Evolutionary conservation across 2,797 vertebrate species (phyloP).

Genomic region (Ataeniobius toweri): DNA sequence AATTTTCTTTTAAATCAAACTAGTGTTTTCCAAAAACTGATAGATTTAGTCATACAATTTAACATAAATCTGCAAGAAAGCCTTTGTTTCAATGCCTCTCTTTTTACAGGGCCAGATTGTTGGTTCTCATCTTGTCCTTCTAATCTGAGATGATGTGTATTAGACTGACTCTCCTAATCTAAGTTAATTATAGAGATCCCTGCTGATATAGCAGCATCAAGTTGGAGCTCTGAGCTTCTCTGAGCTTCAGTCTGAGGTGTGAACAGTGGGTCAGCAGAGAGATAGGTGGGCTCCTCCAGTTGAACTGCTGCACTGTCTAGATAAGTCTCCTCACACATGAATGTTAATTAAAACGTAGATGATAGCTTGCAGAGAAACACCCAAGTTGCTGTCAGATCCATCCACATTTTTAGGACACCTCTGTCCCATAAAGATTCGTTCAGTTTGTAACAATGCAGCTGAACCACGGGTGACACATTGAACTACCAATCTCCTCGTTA

Average conservation of each 20-base stretch:
- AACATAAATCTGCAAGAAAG: not conserved
- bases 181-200: constrained; percentile 43
- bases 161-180: constrained; percentile 51
- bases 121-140: constrained; percentile 4
- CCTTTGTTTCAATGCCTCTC: not conserved
- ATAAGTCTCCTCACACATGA: constrained; percentile 25
- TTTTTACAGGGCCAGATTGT: not conserved
- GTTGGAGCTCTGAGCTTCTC: constrained; percentile 11
- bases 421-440: constrained; percentile 19
- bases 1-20: not conserved
- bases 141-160: constrained; percentile 39
- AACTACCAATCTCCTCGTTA: not conserved
- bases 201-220: constrained; percentile 47
- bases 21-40: not conserved
- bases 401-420: constrained; percentile 5
- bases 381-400: not conserved
- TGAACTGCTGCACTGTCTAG: constrained; percentile 24
- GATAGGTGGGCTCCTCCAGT: constrained; percentile 15
- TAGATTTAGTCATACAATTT: not conserved
- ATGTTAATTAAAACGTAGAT: not conserved
- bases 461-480: constrained; percentile 23
- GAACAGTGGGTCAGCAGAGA: constrained; percentile 18
- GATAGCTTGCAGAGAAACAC: constrained; percentile 10
- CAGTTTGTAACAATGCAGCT: constrained; percentile 33
- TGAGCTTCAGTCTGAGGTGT: constrained; percentile 33